Base-by-base conservation (phyloP, 1,140 invertebrate genomes). In the Papilio polyxenes region DNA sequence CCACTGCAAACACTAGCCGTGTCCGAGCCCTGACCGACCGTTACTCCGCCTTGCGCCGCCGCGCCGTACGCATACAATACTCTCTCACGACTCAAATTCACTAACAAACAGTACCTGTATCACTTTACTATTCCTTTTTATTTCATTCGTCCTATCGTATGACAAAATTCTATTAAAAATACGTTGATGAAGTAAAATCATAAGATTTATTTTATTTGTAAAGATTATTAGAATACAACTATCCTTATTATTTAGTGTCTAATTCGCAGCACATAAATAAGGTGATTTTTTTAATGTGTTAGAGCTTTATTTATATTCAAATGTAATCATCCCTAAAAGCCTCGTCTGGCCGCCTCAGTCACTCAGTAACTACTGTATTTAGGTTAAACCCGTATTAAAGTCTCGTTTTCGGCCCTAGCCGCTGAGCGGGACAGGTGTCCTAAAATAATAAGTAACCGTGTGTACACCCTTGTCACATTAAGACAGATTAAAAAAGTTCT, bases 1-100 rank as follows among this genome's bases (percentile, higher is more conserved):
- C 84, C 81, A 76, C 82, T 79, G 65, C 80, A 78, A 82, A 82
- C 74, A 82, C 78, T 85, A 77, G 75, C 82, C 75, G 4, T 59
- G 56, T 17, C 56, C n/a, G 56, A 20, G 56, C n/a, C 10, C 40
- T 44, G 40, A 6, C 40, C 82, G 75, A 85, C 85, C 85, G 85
- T 85, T 85, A 72, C 65, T 37, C 31, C 20, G 62, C 2, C 62
- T 11, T 65, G 23, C 53, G 62, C 51, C 31, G 23, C 20, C 62
- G 56, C 76, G 9, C 65, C 31, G 37, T 72, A 37, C 65, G 11
- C 31, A 15, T 37, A 15, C 65, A 37, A 72, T 72, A 37, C 65
- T 72, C 31, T 65, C 62, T 31, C 20, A 23, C 23, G 17, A 31
- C 62, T 65, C 11, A 65, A 65, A 65, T 37, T 17, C 23, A 65